Base-by-base conservation (phyloP, 1,140 invertebrate genomes). In the Lordiphosa stackelbergi region DNA sequence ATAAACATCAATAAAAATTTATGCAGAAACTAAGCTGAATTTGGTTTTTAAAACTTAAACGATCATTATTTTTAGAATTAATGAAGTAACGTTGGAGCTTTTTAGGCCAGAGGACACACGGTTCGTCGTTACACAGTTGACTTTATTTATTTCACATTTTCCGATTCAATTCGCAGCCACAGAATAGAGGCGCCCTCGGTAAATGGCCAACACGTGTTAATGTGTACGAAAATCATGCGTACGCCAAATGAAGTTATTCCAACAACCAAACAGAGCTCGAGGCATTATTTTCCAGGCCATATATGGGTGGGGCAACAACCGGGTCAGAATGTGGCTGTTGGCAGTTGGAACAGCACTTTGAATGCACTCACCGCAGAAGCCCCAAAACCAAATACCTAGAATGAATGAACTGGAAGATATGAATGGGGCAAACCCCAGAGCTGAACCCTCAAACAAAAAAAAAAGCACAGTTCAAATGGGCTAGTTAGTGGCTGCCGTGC, bases 331-430 rank as follows among this genome's bases (percentile, higher is more conserved):
- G 34, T 38, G 28, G 46, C 43, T 36, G 16, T 31, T 53, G 53
- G 55, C 56, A 61, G 51, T 57, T 53, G 48, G 13, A 66, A 43
- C 62, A 58, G 47, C 55, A 73, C 57, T 69, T 59, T 46, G 52
- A 77, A 70, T 72, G 51, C 62, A 62, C 34, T 55, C 22, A 36
- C 66, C 48, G 45, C 43, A 51, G 36, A 52, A 61, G 38, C 47
- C 49, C 28, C 49, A 69, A 63, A 56, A 38, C 45, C 35, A 28
- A 48, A 52, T 64, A 37, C 31, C 41, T 24, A 38, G 53, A 57
- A 69, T 73, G 55, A 60, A 77, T 73, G 59, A 79, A 79, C 53
- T 69, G 74, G 45, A 77, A 79, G 41, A 57, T 46, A 61, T 73
- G 65, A 77, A 77, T 73, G 74, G 41, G 13, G 54, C 34, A 53